Evolutionary conservation across 2,797 vertebrate genomes (phyloP).

Genomic region (Helarctos malayanus): DNA sequence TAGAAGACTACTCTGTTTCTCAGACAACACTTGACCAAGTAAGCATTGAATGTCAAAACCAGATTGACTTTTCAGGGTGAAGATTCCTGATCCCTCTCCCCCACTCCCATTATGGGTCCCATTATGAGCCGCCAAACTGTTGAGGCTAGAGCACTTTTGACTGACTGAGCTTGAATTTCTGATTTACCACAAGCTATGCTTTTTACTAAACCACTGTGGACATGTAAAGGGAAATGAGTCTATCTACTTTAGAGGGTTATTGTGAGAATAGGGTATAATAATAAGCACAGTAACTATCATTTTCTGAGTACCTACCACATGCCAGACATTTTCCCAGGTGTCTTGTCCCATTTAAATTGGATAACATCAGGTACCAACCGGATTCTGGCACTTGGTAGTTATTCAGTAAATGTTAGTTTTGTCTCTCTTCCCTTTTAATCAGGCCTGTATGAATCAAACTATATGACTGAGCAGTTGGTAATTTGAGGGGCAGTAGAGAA

Average conservation of each 20-base stretch:
- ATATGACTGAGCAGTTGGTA: background rate
- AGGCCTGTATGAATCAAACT: background rate
- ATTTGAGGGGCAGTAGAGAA: background rate
- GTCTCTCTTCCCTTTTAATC: background rate
- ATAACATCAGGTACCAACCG: background rate
- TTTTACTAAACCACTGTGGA: background rate
- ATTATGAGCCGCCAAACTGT: too few species aligned
- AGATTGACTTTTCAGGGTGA: background rate
- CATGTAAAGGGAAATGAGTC: background rate
- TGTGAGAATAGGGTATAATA: background rate
- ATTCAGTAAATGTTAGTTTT: background rate
- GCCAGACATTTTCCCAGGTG: background rate
- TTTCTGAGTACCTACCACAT: background rate
- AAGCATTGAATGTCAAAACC: slow-evolving; percentile 76
- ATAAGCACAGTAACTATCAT: background rate
- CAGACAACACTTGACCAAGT: slow-evolving; percentile 99
- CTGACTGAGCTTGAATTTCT: background rate
- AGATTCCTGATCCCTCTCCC: background rate
- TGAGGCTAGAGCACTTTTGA: background rate
- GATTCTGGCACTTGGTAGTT: background rate
- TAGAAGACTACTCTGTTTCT: slow-evolving; percentile 98
- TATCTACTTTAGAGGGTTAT: background rate
- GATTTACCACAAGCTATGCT: background rate
- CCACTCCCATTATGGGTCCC: background rate
- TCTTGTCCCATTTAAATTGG: background rate